Base-by-base conservation (phyloP, 2,888 invertebrate genomes). In the Cecidostiba fungosa region DNA sequence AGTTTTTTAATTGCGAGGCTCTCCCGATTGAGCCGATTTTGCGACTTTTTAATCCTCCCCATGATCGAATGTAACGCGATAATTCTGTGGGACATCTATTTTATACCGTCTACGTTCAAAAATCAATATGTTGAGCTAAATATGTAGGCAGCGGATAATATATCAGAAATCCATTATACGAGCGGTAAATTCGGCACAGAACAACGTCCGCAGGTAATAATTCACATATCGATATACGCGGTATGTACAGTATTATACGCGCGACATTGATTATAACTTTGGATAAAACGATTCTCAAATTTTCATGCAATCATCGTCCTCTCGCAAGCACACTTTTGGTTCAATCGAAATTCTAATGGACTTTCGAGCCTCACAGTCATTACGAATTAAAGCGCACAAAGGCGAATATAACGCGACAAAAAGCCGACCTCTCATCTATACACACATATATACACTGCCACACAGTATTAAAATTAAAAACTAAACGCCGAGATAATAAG, bases 401-500 rank as follows among this genome's bases (percentile, higher is more conserved):
- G 54, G 54, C 54, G n/a, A 54, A 54, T n/a, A n/a, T 1, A 43
- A 43, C 43, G 43, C 43, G 12, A 12, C 43, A 43, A 43, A 43
- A 43, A 43, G 43, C 43, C 10, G 12, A 3, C 32, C 32, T 32
- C 32, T 32, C 6, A 39, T 6, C 39, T 39, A 39, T 6, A 39
- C 8, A 39, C 39, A 39, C 32, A 32, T 4, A 32, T 4, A 32
- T 4, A 32, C 32, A 6, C 32, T 32, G 23, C 23, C 62, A 23
- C 62, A 23, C 8, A 26, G 62, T 12, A 66, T 66, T 66, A 66
- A 66, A 66, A 66, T 66, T 66, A 66, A 66, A 66, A 66, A 26
- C 26, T 66, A 66, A 66, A 66, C 10, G 72, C 12, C 8, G 70
- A 59, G 70, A 77, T 47, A 76, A 76, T 76, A 77, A 81, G 76